A percentile compares a stretch with the other conserved stretches of the same genome.
phyloP scores from a whole-genome alignment of 2,888 invertebrate species.

The Ectemnius cavifrons region DNA sequence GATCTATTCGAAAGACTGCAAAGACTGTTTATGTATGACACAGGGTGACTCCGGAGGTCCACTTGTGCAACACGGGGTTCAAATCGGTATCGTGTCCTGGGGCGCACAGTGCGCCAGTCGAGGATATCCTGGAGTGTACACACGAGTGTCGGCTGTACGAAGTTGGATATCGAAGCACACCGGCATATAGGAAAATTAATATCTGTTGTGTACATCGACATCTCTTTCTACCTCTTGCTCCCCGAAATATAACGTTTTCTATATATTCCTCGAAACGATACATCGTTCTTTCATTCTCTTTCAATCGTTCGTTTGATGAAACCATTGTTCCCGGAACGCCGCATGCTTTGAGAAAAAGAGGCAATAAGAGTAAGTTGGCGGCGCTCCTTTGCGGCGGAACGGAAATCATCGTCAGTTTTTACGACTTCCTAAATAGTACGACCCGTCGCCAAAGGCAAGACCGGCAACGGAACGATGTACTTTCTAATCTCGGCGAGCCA shows the following conservation, averaged over 20 bases:
- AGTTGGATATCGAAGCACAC: constrained; percentile 60
- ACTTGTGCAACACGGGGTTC: constrained; percentile 62
- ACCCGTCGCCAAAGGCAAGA: too few species aligned
- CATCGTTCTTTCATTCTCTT: too few species aligned
- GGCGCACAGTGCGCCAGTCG: constrained; percentile 68
- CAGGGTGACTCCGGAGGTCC: constrained; percentile 75
- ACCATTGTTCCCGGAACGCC: too few species aligned
- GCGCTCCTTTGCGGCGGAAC: too few species aligned
- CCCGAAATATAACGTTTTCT: too few species aligned
- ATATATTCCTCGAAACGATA: too few species aligned
- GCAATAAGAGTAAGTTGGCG: too few species aligned
- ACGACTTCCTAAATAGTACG: too few species aligned
- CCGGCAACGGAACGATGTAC: background rate
- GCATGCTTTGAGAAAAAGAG: too few species aligned
- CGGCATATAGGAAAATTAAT: constrained; percentile 43
- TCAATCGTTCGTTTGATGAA: too few species aligned
- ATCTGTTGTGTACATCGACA: constrained; percentile 9
- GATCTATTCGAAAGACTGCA: constrained; percentile 18
- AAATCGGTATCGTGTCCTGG: constrained; percentile 74
- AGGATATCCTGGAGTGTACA: constrained; percentile 73
- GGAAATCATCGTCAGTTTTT: too few species aligned
- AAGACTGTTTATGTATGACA: constrained; percentile 25
- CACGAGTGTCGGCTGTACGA: constrained; percentile 65
- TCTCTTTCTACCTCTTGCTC: too few species aligned
- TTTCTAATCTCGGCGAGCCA: constrained; percentile 1